Percentiles rank a stretch among this genome's conserved stretches.
These are phyloP conservation scores for Tyto alba DNA, from an alignment of 2,113 vertebrate genomes.

Conservation along the genomic window DNA sequence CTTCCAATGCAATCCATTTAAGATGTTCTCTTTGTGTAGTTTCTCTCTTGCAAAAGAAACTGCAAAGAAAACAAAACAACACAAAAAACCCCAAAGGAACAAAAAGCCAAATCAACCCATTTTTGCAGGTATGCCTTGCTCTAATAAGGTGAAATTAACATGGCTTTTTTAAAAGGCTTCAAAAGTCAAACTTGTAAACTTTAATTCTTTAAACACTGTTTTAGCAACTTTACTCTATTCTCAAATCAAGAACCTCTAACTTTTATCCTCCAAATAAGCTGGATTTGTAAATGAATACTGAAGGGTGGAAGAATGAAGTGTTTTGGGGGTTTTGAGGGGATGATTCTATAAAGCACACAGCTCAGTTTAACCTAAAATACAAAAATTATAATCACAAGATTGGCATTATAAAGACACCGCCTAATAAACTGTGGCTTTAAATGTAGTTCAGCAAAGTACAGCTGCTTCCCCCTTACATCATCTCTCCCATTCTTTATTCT, in stretches of 20 bases:
- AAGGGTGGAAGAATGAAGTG: neutral
- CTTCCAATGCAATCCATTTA: neutral
- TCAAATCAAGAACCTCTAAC: neutral
- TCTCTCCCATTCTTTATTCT: slow-evolving; percentile 34
- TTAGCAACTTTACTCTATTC: neutral
- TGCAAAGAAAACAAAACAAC: neutral
- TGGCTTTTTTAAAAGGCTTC: neutral
- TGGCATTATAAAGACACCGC: neutral
- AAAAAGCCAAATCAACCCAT: neutral
- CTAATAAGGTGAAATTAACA: neutral
- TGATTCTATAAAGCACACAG: neutral
- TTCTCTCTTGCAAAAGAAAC: neutral
- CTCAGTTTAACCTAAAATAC: neutral
- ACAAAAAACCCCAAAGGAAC: neutral
- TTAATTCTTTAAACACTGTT: neutral
- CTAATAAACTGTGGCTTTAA: neutral
- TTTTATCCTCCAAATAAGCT: neutral
- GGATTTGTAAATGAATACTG: neutral
- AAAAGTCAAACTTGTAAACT: neutral
- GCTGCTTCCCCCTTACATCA: slow-evolving; percentile 55
- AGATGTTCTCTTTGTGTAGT: neutral
- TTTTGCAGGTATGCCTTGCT: neutral
- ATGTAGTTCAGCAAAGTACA: slow-evolving; percentile 9
- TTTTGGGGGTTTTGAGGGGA: neutral
- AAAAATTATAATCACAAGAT: neutral